Base-by-base conservation (phyloP, 1,140 invertebrate species). In the Elymnias hypermnestra region DNA sequence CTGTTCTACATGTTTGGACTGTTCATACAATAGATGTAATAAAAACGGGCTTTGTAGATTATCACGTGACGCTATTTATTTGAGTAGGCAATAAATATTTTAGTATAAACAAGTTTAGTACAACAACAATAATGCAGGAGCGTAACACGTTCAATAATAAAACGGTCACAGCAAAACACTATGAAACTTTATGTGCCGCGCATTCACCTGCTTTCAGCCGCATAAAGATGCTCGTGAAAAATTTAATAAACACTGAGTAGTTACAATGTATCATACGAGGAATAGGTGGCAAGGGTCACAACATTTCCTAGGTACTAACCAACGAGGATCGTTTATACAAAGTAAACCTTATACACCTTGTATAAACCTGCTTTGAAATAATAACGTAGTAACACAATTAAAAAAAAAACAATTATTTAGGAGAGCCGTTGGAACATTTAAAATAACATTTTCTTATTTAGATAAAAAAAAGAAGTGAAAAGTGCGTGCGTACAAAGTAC, bases 171-270 rank as follows among this genome's bases (percentile, higher is more conserved):
- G 17, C 38, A 36, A 38, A 53, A 47, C 35, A 47, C 43, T 37
- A 43, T 18, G 31, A 42, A 41, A 10, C 14, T 53, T 47, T 42
- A 53, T 29, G 51, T 40, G 15, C 44, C 38, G 19, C 21, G 29
- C 33, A 26, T 42, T 55, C 36, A 54, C 52, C 46, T 55, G 52
- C 33, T 53, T 53, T 53, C 44, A 53, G 22, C 18, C 21, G 21
- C 43, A 43, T 57, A 57, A 57, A 48, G 41, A 23, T 33, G 45
- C 18, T 57, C 55, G 46, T 53, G 54, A 53, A 57, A 57, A 53
- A 57, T 53, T 49, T 57, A 57, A 53, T 53, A 57, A 53, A 44
- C 50, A 47, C 23, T 56, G 40, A 51, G 38, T 53, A 36, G 51
- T 35, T 42, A 53, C 51, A 57, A 46, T 53, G 55, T 57, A 40